Conservation (phyloP, 2,888 invertebrate species). For the Parelbella ahira region DNA sequence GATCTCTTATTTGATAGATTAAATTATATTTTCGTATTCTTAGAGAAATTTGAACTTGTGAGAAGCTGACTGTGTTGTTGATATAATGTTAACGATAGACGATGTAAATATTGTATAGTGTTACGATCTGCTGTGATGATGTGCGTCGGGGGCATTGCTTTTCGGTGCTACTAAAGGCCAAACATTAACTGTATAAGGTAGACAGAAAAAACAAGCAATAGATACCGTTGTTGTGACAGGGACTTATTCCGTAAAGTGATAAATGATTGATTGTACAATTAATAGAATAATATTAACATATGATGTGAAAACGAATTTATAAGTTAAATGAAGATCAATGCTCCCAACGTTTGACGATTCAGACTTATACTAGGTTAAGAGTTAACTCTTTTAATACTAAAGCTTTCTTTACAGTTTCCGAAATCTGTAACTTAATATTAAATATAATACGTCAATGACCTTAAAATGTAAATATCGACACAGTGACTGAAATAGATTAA, state of each 20-base stretch:
- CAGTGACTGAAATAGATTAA: conserved; percentile 26
- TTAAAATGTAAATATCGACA: conserved; percentile 28
- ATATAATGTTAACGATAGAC: conserved; percentile 29
- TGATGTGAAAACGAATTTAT: conserved; percentile 9
- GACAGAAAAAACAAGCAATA: too few species aligned
- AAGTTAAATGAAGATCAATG: conserved; percentile 27
- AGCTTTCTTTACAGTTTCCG: conserved; percentile 14
- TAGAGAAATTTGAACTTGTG: conserved; percentile 35
- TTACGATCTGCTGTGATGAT: conserved; percentile 56
- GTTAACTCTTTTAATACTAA: conserved; percentile 32
- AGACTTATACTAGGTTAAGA: conserved; percentile 30
- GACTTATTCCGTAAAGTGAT: too few species aligned
- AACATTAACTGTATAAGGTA: too few species aligned
- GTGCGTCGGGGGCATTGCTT: conserved; percentile 38
- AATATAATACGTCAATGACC: conserved; percentile 20
- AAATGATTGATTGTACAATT: too few species aligned
- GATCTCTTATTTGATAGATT: conserved; percentile 66
- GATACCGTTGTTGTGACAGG: too few species aligned
- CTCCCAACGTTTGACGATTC: conserved; percentile 28
- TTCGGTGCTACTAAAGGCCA: too few species aligned
- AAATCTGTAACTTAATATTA: conserved; percentile 21
- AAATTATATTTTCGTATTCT: conserved; percentile 75
- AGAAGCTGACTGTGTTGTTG: conserved; percentile 57
- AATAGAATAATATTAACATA: too few species aligned
- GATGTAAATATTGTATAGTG: conserved; percentile 69